A percentile compares a stretch with the other conserved stretches of the same genome.
These are phyloP conservation scores for Andrena hattorfiana DNA, from an alignment of 2,888 invertebrate genomes.

Conservation along the genomic window DNA sequence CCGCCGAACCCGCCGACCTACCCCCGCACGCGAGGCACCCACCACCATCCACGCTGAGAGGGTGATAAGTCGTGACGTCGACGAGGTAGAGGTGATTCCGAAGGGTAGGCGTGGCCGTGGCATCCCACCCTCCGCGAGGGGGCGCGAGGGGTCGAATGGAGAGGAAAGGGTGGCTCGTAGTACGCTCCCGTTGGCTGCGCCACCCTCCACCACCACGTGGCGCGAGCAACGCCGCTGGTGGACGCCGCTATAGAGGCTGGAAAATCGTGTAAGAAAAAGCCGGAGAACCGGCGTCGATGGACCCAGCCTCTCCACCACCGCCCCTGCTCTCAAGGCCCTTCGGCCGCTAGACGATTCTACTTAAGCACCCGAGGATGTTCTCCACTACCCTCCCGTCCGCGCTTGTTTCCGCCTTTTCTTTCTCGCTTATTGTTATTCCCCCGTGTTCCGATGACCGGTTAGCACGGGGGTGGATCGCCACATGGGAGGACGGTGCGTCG, in stretches of 20 bases:
- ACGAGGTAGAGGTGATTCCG: slow-evolving; percentile 81
- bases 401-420: slow-evolving; percentile 3
- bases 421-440: slow-evolving; percentile 46
- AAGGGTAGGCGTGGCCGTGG: slow-evolving; percentile 80
- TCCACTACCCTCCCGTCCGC: slow-evolving; percentile 21
- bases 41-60: slow-evolving; percentile 75
- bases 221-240: slow-evolving; percentile 61
- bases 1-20: slow-evolving; percentile 23
- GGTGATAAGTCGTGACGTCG: slow-evolving; percentile 85
- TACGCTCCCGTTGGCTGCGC: slow-evolving; percentile 80
- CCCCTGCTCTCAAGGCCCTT: slow-evolving; percentile 34
- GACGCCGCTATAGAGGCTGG: slow-evolving; percentile 65
- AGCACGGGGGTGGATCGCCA: neutral
- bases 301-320: slow-evolving; percentile 13
- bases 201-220: slow-evolving; percentile 74
- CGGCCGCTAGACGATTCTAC: slow-evolving; percentile 69
- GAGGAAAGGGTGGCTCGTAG: slow-evolving; percentile 72
- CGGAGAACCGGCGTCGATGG: slow-evolving; percentile 56
- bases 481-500: neutral
- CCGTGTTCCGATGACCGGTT: slow-evolving; percentile 42
- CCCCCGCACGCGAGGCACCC: slow-evolving; percentile 53
- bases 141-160: slow-evolving; percentile 62
- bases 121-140: slow-evolving; percentile 69
- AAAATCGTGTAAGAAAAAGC: slow-evolving; percentile 72
- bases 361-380: slow-evolving; percentile 65